Conservation (phyloP, 2,113 vertebrate genomes). For the Empidonax alnorum region DNA sequence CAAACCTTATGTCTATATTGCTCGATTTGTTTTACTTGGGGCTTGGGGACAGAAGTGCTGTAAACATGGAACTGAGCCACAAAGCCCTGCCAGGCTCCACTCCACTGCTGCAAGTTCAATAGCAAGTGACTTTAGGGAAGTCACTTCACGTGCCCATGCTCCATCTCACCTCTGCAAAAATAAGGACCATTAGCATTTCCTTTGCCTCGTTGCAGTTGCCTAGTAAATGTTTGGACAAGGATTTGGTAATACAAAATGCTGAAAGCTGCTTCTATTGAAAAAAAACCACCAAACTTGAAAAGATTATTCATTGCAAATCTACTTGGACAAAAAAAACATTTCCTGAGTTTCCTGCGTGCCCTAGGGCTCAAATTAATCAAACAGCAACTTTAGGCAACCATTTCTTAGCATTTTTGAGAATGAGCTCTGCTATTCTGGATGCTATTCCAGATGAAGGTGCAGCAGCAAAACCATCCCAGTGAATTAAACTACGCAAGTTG, state of each 20-base stretch:
- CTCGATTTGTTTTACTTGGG: not conserved
- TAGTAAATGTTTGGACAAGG: not conserved
- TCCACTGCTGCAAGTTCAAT: not conserved
- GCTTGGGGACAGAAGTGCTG: not conserved
- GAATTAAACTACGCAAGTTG: not conserved
- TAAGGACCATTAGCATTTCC: not conserved
- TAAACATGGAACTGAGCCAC: not conserved
- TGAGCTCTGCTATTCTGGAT: not conserved
- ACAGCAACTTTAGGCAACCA: not conserved
- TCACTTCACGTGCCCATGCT: not conserved
- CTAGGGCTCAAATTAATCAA: not conserved
- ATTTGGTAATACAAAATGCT: not conserved
- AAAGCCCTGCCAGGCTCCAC: not conserved
- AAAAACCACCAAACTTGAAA: not conserved
- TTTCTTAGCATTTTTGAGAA: not conserved
- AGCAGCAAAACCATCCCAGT: not conserved
- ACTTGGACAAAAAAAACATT: not conserved
- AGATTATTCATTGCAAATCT: not conserved
- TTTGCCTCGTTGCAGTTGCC: not conserved
- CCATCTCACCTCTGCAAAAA: not conserved
- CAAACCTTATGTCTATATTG: rapidly evolving
- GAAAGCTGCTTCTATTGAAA: not conserved
- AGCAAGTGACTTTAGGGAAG: not conserved
- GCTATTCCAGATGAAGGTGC: not conserved
- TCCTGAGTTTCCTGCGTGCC: not conserved